These are phyloP conservation scores for Isotomurus palustris DNA, from an alignment of 2,888 invertebrate genomes.

Conservation along the genomic window DNA sequence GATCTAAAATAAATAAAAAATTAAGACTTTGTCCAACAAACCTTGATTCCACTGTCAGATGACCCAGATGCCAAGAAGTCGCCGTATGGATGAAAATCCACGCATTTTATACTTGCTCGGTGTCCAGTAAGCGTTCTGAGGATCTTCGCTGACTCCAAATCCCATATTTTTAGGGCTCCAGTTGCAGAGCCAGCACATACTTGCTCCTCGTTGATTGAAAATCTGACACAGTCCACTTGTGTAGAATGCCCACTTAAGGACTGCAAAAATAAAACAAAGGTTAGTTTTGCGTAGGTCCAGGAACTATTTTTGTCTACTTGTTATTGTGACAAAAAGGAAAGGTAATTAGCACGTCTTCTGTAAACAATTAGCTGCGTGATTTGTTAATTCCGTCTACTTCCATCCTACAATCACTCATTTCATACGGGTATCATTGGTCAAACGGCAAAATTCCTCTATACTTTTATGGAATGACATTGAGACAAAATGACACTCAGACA, in stretches of 20 bases:
- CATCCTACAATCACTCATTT: too few relatives aligned
- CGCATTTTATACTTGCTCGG: constrained; percentile 73
- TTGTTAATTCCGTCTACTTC: too few relatives aligned
- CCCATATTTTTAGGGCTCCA: constrained; percentile 93
- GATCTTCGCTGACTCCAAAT: constrained; percentile 87
- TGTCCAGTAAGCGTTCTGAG: constrained; percentile 86
- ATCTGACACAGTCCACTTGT: constrained; percentile 89
- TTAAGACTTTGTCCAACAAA: constrained; percentile 46
- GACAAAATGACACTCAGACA: too few relatives aligned
- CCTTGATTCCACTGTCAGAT: constrained; percentile 80
- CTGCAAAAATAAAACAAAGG: constrained; percentile 53
- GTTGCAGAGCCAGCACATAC: constrained; percentile 92
- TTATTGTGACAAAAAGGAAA: too few relatives aligned
- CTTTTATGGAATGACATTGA: too few relatives aligned
- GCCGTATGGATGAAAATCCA: constrained; percentile 95
- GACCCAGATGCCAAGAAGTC: constrained; percentile 92
- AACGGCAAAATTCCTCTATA: too few relatives aligned
- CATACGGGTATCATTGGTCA: too few relatives aligned
- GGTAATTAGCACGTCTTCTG: too few relatives aligned
- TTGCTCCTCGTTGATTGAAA: constrained; percentile 89
- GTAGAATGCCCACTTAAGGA: constrained; percentile 91
- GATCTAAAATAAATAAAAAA: neutral
- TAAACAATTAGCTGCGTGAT: too few relatives aligned
- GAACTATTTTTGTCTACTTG: too few relatives aligned
- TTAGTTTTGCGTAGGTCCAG: neutral